phyloP scores from a whole-genome alignment of 2,113 vertebrate species.

The Sitta europaea region DNA sequence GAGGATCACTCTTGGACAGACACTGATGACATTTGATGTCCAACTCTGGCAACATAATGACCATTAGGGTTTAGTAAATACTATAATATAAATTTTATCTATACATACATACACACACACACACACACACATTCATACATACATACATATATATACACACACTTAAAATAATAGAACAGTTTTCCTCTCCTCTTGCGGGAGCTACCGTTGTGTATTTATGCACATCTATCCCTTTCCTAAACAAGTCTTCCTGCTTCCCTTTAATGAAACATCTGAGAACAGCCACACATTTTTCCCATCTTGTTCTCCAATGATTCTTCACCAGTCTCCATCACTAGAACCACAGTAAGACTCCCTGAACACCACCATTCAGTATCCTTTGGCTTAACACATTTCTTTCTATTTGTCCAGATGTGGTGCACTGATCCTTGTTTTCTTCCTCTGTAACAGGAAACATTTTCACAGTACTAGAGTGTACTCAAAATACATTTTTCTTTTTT shows the following conservation, averaged over 20 bases:
- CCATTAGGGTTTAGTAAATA: neutral
- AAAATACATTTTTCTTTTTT: neutral
- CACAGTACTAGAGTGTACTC: rapidly evolving
- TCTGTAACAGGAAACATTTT: neutral
- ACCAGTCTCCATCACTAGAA: neutral
- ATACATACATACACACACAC: too few species aligned
- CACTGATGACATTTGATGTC: neutral
- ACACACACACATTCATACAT: too few species aligned
- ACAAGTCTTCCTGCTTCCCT: neutral
- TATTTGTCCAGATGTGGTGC: neutral
- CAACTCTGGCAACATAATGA: neutral
- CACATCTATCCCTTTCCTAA: neutral
- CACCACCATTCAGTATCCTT: neutral
- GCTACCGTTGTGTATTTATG: neutral
- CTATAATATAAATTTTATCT: neutral
- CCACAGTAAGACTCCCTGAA: neutral
- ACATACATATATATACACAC: too few species aligned
- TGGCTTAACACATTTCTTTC: neutral
- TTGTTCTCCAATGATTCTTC: neutral
- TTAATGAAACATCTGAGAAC: neutral
- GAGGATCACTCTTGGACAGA: neutral
- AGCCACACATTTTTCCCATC: neutral
- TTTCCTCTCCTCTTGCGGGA: neutral
- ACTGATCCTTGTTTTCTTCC: neutral
- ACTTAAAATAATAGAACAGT: neutral